A percentile compares a stretch with the other conserved stretches of the same genome.
Conservation (phyloP, 2,797 vertebrate genomes). For the Hozukius guyotensis region DNA sequence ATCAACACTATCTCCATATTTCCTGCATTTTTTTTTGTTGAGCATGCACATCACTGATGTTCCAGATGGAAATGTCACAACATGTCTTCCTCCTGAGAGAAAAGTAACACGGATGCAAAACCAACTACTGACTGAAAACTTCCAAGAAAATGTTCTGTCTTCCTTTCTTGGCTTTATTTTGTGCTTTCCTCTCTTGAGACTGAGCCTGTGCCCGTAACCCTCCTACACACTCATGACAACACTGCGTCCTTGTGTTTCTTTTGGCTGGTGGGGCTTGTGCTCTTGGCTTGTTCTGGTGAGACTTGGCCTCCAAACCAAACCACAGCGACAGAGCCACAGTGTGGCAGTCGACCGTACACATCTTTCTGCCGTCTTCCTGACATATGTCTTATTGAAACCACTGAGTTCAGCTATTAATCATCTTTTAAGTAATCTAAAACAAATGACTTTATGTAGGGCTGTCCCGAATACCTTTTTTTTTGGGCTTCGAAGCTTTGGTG, state of each 20-base stretch:
- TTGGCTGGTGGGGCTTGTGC: constrained; percentile 35
- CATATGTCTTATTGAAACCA: neutral
- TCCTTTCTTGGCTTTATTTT: constrained; percentile 38
- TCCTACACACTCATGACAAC: constrained; percentile 50
- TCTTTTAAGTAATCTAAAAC: neutral
- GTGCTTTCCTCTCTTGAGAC: constrained; percentile 42
- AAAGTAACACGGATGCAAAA: constrained; percentile 2
- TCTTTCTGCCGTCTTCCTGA: neutral
- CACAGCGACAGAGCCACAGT: constrained; percentile 4
- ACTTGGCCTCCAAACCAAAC: constrained; percentile 26
- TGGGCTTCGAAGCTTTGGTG: no score
- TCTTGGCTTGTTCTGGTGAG: constrained; percentile 47
- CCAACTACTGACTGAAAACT: neutral
- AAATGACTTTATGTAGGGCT: neutral
- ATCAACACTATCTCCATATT: neutral
- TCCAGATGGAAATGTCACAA: constrained; percentile 15
- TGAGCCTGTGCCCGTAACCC: constrained; percentile 38
- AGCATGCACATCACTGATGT: neutral
- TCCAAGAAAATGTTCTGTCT: constrained; percentile 21
- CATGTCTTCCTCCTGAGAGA: constrained; percentile 11
- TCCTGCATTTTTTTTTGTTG: neutral
- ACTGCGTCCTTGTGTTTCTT: constrained; percentile 57
- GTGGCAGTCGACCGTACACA: neutral
- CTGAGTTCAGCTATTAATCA: neutral
- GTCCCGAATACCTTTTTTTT: no score